Evolutionary conservation across 2,888 invertebrate species (phyloP).

Genomic region (Apotomis capreana): DNA sequence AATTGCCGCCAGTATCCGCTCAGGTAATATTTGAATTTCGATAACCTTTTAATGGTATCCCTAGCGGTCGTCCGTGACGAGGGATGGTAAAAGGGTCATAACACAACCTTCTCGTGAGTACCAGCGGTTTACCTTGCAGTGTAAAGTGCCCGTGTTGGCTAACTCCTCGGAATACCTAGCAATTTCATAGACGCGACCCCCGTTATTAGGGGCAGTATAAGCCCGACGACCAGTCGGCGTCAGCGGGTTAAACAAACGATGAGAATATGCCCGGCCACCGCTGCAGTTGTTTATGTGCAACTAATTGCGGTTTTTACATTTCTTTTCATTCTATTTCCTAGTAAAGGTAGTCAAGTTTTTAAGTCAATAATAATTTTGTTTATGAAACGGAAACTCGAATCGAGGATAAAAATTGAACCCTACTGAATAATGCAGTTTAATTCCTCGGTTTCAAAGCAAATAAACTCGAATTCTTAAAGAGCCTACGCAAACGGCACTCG

Average conservation of each 20-base stretch:
- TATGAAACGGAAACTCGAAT: not conserved
- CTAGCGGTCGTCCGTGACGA: slow-evolving; percentile 61
- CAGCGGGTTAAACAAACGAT: slow-evolving; percentile 62
- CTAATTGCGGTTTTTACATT: slow-evolving; percentile 26
- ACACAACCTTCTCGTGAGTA: slow-evolving; percentile 68
- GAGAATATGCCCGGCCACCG: slow-evolving; percentile 55
- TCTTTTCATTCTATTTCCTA: slow-evolving; percentile 15
- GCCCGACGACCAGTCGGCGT: slow-evolving; percentile 65
- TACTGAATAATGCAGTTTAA: slow-evolving; percentile 16
- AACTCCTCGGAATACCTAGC: slow-evolving; percentile 66
- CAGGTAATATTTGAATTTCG: slow-evolving; percentile 54
- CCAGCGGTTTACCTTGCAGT: slow-evolving; percentile 68
- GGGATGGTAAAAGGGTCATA: slow-evolving; percentile 65
- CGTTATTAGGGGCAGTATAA: slow-evolving; percentile 73
- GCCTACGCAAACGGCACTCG: slow-evolving; percentile 47
- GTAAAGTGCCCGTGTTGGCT: slow-evolving; percentile 62
- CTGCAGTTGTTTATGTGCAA: slow-evolving; percentile 43
- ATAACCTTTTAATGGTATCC: slow-evolving; percentile 57
- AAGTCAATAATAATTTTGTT: not conserved
- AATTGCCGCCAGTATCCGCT: slow-evolving; percentile 54
- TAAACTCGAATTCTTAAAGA: slow-evolving; percentile 28
- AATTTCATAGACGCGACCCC: slow-evolving; percentile 70
- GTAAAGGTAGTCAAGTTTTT: not conserved
- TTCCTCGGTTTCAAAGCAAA: slow-evolving; percentile 19
- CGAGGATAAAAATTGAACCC: not conserved